Evolutionary conservation across 1,140 invertebrate genomes (phyloP).

Genomic region (Leptinotarsa undecemlineata): DNA sequence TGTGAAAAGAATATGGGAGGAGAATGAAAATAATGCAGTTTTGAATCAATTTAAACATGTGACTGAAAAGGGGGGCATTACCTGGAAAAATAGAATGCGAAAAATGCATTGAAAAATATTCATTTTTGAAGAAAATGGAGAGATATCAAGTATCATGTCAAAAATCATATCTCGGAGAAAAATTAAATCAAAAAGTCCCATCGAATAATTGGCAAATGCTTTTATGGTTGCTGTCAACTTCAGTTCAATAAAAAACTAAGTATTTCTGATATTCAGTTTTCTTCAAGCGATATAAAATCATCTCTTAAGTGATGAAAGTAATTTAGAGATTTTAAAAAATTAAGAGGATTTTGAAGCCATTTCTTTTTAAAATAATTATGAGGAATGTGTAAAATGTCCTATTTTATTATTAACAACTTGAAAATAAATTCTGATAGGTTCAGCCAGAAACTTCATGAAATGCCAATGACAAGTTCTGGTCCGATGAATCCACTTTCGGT

Average conservation of each 20-base stretch:
- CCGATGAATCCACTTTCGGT: no score
- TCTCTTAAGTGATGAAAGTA: background rate
- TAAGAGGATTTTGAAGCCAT: background rate
- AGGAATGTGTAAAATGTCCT: background rate
- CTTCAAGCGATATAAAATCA: background rate
- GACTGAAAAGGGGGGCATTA: background rate
- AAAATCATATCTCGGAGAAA: background rate
- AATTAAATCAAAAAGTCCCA: background rate
- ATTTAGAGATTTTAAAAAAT: background rate
- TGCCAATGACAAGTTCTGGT: no score
- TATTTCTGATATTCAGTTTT: background rate
- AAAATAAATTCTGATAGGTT: background rate
- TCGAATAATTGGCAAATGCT: background rate
- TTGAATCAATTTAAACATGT: background rate
- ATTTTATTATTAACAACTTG: background rate
- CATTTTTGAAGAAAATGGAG: background rate
- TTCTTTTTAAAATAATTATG: background rate
- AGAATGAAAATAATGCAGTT: background rate
- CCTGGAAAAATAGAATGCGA: background rate
- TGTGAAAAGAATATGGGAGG: background rate
- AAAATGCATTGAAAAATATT: slow-evolving; percentile 11
- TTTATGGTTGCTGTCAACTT: background rate
- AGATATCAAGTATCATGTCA: slow-evolving; percentile 11
- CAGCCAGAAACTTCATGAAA: no score
- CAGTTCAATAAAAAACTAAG: background rate